Percentiles rank a stretch among this genome's conserved stretches.
Evolutionary conservation across 2,797 vertebrate genomes (phyloP).

Genomic region (Sebastolobus alascanus): DNA sequence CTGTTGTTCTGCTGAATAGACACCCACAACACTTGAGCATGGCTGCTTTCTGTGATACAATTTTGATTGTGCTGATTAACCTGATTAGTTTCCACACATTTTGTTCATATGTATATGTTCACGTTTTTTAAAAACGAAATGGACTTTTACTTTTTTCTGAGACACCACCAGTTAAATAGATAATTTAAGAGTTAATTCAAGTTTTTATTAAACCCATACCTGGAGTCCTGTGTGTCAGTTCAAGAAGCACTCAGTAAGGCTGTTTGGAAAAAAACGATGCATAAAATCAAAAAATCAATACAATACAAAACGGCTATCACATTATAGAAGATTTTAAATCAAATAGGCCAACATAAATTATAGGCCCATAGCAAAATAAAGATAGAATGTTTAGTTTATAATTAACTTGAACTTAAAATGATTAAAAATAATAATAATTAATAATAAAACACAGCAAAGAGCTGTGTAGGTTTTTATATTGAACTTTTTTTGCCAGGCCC

Average conservation of each 20-base stretch:
- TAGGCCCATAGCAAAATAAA: not conserved
- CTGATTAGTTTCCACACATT: not conserved
- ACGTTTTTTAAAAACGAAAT: not conserved
- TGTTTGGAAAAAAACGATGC: not conserved
- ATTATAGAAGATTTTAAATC: not conserved
- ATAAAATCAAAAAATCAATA: not conserved
- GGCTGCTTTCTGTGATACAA: not conserved
- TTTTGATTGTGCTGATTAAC: constrained; percentile 1
- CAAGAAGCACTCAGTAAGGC: not conserved
- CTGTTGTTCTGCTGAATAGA: constrained; percentile 56
- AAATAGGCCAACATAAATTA: not conserved
- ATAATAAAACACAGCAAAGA: not conserved
- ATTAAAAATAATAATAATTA: not conserved
- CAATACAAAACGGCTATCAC: not conserved
- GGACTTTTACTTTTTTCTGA: not conserved
- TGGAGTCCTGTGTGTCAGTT: not conserved
- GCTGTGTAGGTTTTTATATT: not conserved
- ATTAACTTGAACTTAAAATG: not conserved
- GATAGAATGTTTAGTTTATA: not conserved
- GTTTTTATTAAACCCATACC: not conserved
- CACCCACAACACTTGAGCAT: not conserved
- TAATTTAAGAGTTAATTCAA: not conserved
- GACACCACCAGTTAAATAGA: not conserved
- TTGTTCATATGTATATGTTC: not conserved
- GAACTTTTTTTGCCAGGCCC: not conserved